phyloP scores from a whole-genome alignment of 2,888 invertebrate species.

The Incurvaria masculella region DNA sequence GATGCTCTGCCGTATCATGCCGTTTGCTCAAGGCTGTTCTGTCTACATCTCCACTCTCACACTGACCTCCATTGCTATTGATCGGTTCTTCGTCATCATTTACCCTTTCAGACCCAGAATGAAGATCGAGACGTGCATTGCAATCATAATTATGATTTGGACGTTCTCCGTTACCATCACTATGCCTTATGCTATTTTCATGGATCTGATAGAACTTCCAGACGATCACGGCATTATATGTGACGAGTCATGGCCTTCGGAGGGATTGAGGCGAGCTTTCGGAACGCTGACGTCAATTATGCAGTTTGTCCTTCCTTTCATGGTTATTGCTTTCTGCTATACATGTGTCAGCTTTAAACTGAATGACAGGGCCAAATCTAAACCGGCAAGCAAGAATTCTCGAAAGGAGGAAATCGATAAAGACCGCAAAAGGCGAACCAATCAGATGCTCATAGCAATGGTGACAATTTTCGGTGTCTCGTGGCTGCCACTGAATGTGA shows the following conservation, averaged over 20 bases:
- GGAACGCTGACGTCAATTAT: conserved; percentile 84
- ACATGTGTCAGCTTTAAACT: conserved; percentile 86
- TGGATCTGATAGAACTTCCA: conserved; percentile 58
- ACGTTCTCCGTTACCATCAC: conserved; percentile 83
- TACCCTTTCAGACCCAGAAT: conserved; percentile 93
- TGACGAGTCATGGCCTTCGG: conserved; percentile 89
- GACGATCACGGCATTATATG: conserved; percentile 58
- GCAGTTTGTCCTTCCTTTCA: conserved; percentile 93
- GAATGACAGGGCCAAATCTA: conserved; percentile 77
- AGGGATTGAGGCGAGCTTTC: conserved; percentile 73
- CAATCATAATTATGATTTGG: conserved; percentile 90
- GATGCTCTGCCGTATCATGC: conserved; percentile 86
- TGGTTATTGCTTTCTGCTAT: conserved; percentile 93
- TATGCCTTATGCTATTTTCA: conserved; percentile 86
- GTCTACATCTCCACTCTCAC: conserved; percentile 98
- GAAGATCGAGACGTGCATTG: conserved; percentile 81
- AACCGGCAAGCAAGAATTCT: conserved; percentile 82
- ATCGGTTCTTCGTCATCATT: conserved; percentile 96
- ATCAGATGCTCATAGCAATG: conserved; percentile 98
- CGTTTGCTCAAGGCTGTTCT: conserved; percentile 92
- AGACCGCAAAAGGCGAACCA: conserved; percentile 85
- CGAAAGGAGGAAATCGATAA: conserved; percentile 87
- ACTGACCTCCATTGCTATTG: conserved; percentile 94
- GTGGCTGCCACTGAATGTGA: conserved; percentile 89
- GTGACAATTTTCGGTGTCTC: conserved; percentile 94